Percentiles rank a stretch among this genome's conserved stretches.
These are phyloP conservation scores for Argyrosomus japonicus DNA, from an alignment of 2,113 vertebrate genomes.

Conservation along the genomic window DNA sequence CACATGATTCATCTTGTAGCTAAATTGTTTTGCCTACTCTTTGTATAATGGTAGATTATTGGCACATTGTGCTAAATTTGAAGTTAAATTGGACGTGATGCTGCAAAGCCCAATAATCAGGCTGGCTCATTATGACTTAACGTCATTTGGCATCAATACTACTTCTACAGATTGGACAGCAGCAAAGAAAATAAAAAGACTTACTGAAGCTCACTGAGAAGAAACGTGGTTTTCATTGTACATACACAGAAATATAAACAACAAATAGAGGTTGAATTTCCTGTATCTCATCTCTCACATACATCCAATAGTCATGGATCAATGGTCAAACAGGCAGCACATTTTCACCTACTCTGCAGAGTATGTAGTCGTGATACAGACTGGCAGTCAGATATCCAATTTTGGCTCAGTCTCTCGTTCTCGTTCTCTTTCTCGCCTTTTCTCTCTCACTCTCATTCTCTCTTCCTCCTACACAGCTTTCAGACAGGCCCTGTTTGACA, in stretches of 20 bases:
- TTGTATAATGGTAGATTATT: background rate
- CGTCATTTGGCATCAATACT: background rate
- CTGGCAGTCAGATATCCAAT: conserved; percentile 59
- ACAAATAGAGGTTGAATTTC: conserved; percentile 25
- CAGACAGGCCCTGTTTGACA: conserved; percentile 70
- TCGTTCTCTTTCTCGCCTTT: conserved; percentile 10
- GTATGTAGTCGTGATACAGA: conserved; percentile 58
- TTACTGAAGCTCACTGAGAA: conserved; percentile 5
- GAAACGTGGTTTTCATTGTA: background rate
- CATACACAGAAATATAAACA: conserved; percentile 19
- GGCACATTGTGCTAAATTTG: background rate
- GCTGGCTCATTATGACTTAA: background rate
- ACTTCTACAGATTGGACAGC: background rate
- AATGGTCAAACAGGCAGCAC: conserved; percentile 44
- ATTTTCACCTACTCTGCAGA: conserved; percentile 38
- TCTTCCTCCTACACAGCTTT: conserved; percentile 75
- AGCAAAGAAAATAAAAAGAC: background rate
- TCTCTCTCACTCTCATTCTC: conserved; percentile 44
- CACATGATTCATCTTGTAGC: background rate
- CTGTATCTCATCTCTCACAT: conserved; percentile 17
- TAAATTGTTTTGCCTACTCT: background rate
- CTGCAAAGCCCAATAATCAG: background rate
- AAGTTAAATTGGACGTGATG: background rate
- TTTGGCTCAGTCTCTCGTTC: conserved; percentile 53
- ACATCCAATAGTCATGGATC: conserved; percentile 34